Percentiles rank a stretch among this genome's conserved stretches.
These are phyloP conservation scores for Xenopus laevis DNA, from an alignment of 2,113 vertebrate genomes.

Conservation along the genomic window DNA sequence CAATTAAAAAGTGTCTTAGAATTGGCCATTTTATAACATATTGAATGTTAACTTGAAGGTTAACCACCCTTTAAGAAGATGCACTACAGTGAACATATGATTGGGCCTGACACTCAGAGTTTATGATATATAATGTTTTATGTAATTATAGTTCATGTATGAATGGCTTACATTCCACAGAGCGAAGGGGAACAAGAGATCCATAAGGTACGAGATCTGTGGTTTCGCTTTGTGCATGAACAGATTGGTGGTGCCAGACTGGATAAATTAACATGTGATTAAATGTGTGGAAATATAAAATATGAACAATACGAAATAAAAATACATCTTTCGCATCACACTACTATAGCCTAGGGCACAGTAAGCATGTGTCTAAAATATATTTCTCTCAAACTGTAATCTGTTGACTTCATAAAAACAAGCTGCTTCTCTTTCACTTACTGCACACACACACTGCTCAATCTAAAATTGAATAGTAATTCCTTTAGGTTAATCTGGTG, in stretches of 20 bases:
- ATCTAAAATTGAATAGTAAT: background rate
- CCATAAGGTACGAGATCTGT: background rate
- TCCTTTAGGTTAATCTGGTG: background rate
- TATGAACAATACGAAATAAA: background rate
- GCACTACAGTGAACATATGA: too few relatives aligned
- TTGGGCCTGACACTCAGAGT: too few relatives aligned
- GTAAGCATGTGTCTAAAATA: background rate
- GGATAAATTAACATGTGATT: background rate
- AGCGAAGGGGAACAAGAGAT: background rate
- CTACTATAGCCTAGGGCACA: background rate
- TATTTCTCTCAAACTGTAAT: background rate
- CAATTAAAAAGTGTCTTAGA: too few relatives aligned
- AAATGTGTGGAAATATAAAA: background rate
- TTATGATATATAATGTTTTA: background rate
- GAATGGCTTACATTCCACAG: background rate
- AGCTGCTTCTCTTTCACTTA: background rate
- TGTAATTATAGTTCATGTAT: background rate
- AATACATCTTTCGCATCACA: background rate
- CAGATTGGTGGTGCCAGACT: background rate
- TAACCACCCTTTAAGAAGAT: too few relatives aligned
- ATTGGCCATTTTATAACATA: too few relatives aligned
- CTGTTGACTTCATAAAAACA: background rate
- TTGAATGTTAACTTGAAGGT: too few relatives aligned
- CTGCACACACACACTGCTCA: background rate
- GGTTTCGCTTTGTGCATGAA: background rate